A percentile compares a stretch with the other conserved stretches of the same genome.
Evolutionary conservation across 2,797 vertebrate genomes (phyloP).

Genomic region (Mallotus villosus): DNA sequence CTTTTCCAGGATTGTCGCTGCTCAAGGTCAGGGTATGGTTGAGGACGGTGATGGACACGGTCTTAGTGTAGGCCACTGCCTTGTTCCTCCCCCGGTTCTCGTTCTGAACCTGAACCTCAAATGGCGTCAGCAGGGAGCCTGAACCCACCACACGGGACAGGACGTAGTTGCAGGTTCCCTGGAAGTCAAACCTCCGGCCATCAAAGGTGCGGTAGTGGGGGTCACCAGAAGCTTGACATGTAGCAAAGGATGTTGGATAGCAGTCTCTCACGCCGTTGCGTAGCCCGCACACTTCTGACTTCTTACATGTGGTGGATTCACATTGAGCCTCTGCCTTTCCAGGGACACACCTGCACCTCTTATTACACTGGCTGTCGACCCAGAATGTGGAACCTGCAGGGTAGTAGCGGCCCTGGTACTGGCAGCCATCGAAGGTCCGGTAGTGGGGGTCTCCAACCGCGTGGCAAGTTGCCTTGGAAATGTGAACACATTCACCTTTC

Average conservation of each 20-base stretch:
- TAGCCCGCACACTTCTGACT: constrained; percentile 56
- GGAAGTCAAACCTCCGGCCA: constrained; percentile 57
- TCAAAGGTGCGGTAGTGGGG: constrained; percentile 78
- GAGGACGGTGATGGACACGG: constrained; percentile 52
- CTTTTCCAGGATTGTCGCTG: constrained; percentile 51
- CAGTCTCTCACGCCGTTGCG: constrained; percentile 63
- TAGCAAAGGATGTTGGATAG: constrained; percentile 52
- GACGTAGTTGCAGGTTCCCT: constrained; percentile 62
- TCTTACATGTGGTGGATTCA: constrained; percentile 49
- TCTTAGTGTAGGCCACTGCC: constrained; percentile 47
- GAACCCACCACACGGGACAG: constrained; percentile 47
- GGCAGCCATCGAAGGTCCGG: constrained; percentile 47
- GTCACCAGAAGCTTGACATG: constrained; percentile 67
- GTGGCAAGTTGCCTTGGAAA: constrained; percentile 42
- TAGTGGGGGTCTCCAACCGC: constrained; percentile 52
- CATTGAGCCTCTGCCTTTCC: not conserved
- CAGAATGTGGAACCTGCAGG: constrained; percentile 22
- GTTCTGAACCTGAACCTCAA: constrained; percentile 67
- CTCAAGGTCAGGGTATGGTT: constrained; percentile 64
- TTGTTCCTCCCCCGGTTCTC: constrained; percentile 64
- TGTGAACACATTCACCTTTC: constrained; percentile 32
- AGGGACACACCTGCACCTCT: too few relatives aligned
- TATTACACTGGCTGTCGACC: not conserved
- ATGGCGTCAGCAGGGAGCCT: constrained; percentile 47
- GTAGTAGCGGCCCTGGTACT: constrained; percentile 37